A percentile compares a stretch with the other conserved stretches of the same genome.
phyloP scores from a whole-genome alignment of 1,140 invertebrate species.

The Bombus polaris region DNA sequence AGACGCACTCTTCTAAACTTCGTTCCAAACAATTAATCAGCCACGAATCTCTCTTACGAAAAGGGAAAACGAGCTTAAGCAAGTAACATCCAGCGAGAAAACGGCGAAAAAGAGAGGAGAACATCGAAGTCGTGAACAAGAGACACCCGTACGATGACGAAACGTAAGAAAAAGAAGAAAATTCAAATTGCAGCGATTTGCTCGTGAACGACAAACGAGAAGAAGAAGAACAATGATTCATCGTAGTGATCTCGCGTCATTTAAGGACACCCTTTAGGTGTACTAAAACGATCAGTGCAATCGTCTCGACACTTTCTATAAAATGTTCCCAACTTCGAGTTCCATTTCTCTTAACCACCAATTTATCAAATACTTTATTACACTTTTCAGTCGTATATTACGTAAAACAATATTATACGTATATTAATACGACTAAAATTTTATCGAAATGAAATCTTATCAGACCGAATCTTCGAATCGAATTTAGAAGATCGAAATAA shows the following conservation, averaged over 20 bases:
- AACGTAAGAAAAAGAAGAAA: background rate
- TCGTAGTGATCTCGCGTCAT: slow-evolving; percentile 37
- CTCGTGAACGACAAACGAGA: slow-evolving; percentile 17
- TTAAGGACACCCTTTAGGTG: slow-evolving; percentile 14
- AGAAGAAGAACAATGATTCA: slow-evolving; percentile 19
- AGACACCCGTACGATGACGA: background rate
- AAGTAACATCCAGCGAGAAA: background rate
- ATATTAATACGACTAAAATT: background rate
- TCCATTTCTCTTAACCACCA: background rate
- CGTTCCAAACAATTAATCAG: slow-evolving; percentile 65
- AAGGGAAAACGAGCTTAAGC: background rate
- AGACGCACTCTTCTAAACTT: slow-evolving; percentile 66
- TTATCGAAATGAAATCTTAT: background rate
- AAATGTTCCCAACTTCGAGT: background rate
- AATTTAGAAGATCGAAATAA: background rate
- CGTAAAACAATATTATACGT: background rate
- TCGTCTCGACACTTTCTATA: slow-evolving; percentile 2
- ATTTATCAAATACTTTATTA: background rate
- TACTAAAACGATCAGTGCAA: slow-evolving; percentile 20
- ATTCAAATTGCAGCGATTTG: slow-evolving; percentile 24
- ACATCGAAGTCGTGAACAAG: background rate
- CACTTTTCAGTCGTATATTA: background rate
- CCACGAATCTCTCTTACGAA: slow-evolving; percentile 3
- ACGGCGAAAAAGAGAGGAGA: background rate
- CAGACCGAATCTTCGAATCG: background rate